These are phyloP conservation scores for Antennarius striatus DNA, from an alignment of 2,113 vertebrate genomes.

Conservation along the genomic window DNA sequence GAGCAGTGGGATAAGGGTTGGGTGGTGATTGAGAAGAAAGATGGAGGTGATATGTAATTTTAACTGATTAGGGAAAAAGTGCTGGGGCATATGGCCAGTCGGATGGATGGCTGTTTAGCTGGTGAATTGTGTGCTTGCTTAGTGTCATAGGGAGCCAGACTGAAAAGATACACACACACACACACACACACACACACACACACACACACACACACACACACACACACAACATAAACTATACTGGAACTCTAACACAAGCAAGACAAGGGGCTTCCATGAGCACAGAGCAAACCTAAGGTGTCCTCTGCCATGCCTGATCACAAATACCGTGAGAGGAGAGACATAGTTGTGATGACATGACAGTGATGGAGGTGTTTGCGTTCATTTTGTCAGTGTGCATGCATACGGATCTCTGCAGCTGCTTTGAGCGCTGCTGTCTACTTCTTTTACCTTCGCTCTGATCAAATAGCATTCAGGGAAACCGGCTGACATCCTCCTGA, in stretches of 20 bases:
- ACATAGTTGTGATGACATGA: conserved; percentile 10
- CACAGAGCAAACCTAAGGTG: conserved; percentile 53
- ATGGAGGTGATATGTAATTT: conserved; percentile 55
- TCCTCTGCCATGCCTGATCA: conserved; percentile 69
- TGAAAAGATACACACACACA: conserved; percentile 42
- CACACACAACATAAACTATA: conserved; percentile 1
- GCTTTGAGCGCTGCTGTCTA: conserved; percentile 36
- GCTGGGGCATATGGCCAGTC: neutral
- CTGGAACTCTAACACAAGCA: conserved; percentile 1
- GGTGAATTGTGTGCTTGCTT: conserved; percentile 48
- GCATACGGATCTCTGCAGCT: conserved; percentile 23
- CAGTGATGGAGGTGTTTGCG: conserved; percentile 1
- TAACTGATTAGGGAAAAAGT: conserved; percentile 44
- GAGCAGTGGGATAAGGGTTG: conserved; percentile 22
- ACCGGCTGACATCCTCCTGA: conserved; percentile 43
- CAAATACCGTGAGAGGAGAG: conserved; percentile 40
- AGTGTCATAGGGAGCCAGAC: conserved; percentile 39
- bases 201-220: conserved; percentile 18
- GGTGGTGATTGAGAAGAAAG: conserved; percentile 38
- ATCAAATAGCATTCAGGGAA: conserved; percentile 34
- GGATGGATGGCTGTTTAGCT: neutral
- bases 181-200: conserved; percentile 18
- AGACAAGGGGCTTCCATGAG: conserved; percentile 29
- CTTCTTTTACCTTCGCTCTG: conserved; percentile 23
- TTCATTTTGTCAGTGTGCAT: conserved; percentile 32